phyloP scores from a whole-genome alignment of 1,140 invertebrate species.

The Drosophila funebris region DNA sequence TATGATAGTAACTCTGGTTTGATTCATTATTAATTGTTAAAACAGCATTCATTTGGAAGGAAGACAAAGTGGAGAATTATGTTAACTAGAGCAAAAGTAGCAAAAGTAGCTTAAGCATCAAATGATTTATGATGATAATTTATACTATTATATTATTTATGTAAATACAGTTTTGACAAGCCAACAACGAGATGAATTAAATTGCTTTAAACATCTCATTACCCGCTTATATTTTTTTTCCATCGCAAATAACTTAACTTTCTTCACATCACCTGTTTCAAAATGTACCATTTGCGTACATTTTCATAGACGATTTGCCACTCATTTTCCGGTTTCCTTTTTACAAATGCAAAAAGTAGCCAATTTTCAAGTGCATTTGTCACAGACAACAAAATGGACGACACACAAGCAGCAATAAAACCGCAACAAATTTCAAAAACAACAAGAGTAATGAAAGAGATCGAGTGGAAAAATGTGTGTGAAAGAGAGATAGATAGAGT shows the following conservation, averaged over 20 bases:
- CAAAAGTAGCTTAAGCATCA: too few species aligned
- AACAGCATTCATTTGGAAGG: too few species aligned
- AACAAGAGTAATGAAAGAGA: conserved; percentile 1
- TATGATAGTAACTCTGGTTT: too few species aligned
- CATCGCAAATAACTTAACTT: background rate
- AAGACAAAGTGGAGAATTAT: too few species aligned
- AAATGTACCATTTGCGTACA: conserved; percentile 1
- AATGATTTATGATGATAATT: too few species aligned
- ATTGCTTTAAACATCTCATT: too few species aligned
- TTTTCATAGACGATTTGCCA: conserved; percentile 23
- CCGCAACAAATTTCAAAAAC: conserved; percentile 38
- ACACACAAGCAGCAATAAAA: conserved; percentile 54
- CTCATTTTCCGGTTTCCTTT: conserved; percentile 1
- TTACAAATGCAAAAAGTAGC: conserved; percentile 31
- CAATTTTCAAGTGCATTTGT: conserved; percentile 76
- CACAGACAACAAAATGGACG: conserved; percentile 33
- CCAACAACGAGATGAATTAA: too few species aligned
- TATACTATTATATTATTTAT: too few species aligned
- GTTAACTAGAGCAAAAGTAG: too few species aligned
- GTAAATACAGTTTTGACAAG: too few species aligned
- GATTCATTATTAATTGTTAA: too few species aligned
- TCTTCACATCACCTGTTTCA: background rate
- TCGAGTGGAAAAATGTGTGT: background rate
- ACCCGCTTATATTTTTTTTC: too few species aligned
- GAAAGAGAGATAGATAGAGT: background rate